A percentile compares a stretch with the other conserved stretches of the same genome.
These are phyloP conservation scores for Athalia rosae DNA, from an alignment of 2,888 invertebrate genomes.

Conservation along the genomic window DNA sequence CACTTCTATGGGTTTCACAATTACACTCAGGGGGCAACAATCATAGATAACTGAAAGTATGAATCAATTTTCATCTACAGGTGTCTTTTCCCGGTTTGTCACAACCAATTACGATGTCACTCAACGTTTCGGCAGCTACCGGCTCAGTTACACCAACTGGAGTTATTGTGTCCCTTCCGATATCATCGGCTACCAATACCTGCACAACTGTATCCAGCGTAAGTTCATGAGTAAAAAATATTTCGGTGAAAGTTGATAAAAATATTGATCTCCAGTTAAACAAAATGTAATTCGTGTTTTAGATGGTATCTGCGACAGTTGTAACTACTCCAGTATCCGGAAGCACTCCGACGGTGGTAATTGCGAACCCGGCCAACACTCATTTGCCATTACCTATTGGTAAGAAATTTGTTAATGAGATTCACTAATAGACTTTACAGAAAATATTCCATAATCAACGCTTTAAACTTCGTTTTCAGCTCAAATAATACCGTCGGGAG, in stretches of 20 bases:
- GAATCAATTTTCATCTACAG: conserved; percentile 57
- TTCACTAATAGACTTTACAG: conserved; percentile 5
- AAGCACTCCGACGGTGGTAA: conserved; percentile 71
- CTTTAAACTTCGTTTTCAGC: conserved; percentile 59
- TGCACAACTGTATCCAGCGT: conserved; percentile 72
- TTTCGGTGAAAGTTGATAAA: not conserved
- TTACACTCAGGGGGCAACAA: not conserved
- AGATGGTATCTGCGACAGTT: conserved; percentile 71
- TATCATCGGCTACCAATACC: conserved; percentile 72
- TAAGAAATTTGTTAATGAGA: conserved; percentile 53
- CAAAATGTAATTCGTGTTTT: conserved; percentile 49
- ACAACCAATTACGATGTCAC: conserved; percentile 88
- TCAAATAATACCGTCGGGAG: conserved; percentile 71
- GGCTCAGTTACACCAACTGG: conserved; percentile 76
- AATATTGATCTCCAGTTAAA: not conserved
- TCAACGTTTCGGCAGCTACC: conserved; percentile 82
- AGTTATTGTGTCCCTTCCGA: conserved; percentile 82
- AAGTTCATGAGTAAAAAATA: conserved; percentile 54
- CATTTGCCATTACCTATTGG: conserved; percentile 72
- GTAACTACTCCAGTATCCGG: conserved; percentile 70
- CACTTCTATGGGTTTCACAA: not conserved
- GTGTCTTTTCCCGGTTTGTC: conserved; percentile 89
- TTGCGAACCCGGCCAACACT: conserved; percentile 73
- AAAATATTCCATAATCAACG: not conserved
- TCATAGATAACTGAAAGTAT: not conserved